phyloP scores from a whole-genome alignment of 2,888 invertebrate species.

The Cosmia pyralina region DNA sequence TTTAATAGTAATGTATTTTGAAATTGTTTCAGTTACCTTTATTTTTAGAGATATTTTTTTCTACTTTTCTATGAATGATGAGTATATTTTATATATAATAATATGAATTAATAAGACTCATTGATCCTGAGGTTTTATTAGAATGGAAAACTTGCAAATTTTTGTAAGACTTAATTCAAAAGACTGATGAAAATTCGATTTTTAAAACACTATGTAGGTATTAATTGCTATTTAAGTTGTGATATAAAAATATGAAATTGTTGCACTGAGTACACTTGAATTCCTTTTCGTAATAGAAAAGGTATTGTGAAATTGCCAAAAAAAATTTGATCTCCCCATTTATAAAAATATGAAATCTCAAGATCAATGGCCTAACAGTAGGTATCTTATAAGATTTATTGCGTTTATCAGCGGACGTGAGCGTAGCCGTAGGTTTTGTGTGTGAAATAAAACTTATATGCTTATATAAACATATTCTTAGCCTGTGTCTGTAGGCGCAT shows the following conservation, averaged over 20 bases:
- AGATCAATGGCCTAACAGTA: slow-evolving; percentile 50
- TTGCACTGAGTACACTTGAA: background rate
- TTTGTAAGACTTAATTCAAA: slow-evolving; percentile 24
- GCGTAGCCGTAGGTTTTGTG: slow-evolving; percentile 56
- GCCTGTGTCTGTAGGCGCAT: slow-evolving; percentile 37
- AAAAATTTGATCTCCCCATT: slow-evolving; percentile 5
- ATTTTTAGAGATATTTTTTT: slow-evolving; percentile 59
- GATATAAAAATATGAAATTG: background rate
- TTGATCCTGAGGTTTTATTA: slow-evolving; percentile 52
- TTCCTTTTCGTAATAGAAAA: slow-evolving; percentile 13
- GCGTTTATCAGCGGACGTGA: slow-evolving; percentile 48
- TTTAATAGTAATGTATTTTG: slow-evolving; percentile 45
- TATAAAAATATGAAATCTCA: slow-evolving; percentile 39
- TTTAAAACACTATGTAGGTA: background rate
- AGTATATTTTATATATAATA: slow-evolving; percentile 37
- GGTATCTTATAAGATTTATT: slow-evolving; percentile 40
- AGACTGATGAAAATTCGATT: slow-evolving; percentile 39
- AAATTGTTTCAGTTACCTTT: slow-evolving; percentile 67
- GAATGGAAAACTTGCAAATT: background rate
- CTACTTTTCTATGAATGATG: slow-evolving; percentile 59
- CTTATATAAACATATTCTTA: slow-evolving; percentile 34
- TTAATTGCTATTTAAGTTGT: slow-evolving; percentile 10
- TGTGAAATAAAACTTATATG: slow-evolving; percentile 43
- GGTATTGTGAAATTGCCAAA: background rate
- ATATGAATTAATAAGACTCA: slow-evolving; percentile 18